A percentile compares a stretch with the other conserved stretches of the same genome.
These are phyloP conservation scores for Clarias magur DNA, from an alignment of 2,113 vertebrate species.

Conservation along the genomic window DNA sequence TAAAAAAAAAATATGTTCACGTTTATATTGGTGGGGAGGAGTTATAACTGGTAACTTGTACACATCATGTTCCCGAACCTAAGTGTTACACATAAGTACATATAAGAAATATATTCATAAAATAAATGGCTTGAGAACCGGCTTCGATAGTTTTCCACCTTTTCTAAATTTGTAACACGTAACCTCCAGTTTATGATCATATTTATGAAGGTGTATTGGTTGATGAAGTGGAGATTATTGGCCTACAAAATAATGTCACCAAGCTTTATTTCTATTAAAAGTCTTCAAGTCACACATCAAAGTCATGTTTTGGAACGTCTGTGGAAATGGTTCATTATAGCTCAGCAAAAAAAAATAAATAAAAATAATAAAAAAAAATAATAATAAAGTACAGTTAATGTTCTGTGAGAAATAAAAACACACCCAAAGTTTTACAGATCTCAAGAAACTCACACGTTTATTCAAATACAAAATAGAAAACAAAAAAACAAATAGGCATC, in stretches of 20 bases:
- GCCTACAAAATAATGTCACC: too few relatives aligned
- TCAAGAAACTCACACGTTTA: constrained; percentile 32
- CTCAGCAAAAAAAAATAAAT: too few relatives aligned
- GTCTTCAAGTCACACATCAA: too few relatives aligned
- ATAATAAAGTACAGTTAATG: neutral
- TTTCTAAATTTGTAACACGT: neutral
- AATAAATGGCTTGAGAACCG: neutral
- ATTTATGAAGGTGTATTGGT: too few relatives aligned
- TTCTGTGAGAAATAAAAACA: neutral
- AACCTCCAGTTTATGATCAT: neutral
- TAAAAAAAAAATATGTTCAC: neutral
- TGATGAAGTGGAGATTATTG: too few relatives aligned
- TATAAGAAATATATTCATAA: neutral
- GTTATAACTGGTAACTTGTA: too few relatives aligned
- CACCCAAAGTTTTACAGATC: neutral
- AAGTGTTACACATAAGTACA: neutral
- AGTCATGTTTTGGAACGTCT: too few relatives aligned
- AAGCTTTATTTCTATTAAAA: too few relatives aligned
- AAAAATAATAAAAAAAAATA: too few relatives aligned
- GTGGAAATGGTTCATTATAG: too few relatives aligned
- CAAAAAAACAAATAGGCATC: neutral
- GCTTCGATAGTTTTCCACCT: neutral
- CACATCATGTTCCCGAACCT: too few relatives aligned
- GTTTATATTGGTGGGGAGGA: neutral
- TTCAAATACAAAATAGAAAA: constrained; percentile 42